Percentiles rank a stretch among this genome's conserved stretches.
These are phyloP conservation scores for Podabrus alpinus DNA, from an alignment of 2,888 invertebrate genomes.

Conservation along the genomic window DNA sequence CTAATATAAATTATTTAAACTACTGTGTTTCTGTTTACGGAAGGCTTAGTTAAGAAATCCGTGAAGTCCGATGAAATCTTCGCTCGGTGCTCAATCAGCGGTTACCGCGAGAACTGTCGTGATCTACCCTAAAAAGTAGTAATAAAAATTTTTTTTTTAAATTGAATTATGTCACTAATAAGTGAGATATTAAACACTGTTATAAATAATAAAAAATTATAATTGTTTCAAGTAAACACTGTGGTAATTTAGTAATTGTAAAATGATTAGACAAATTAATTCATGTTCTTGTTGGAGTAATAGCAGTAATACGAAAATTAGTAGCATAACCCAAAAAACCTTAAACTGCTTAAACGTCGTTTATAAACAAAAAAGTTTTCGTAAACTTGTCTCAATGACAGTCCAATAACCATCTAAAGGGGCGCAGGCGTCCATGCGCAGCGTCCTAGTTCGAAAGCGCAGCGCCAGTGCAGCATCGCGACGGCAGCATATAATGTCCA, in stretches of 20 bases:
- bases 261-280: background rate
- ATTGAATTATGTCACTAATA: too few relatives aligned
- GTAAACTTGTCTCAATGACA: conserved; percentile 21
- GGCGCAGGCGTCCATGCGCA: conserved; percentile 28
- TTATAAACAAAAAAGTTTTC: conserved; percentile 16
- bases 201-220: background rate
- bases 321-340: conserved; percentile 15
- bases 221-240: background rate
- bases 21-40: too few relatives aligned
- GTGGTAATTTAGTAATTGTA: background rate
- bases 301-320: conserved; percentile 7
- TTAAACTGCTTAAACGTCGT: conserved; percentile 14
- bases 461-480: conserved; percentile 48
- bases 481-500: conserved; percentile 43
- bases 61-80: too few relatives aligned
- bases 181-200: background rate
- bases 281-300: background rate
- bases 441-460: conserved; percentile 36
- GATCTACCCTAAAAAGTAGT: too few relatives aligned
- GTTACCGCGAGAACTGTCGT: too few relatives aligned
- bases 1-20: too few relatives aligned
- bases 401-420: background rate
- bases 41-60: too few relatives aligned
- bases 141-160: too few relatives aligned
- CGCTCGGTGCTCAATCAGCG: too few relatives aligned